phyloP scores from a whole-genome alignment of 2,113 vertebrate species.

The Pluvianellus socialis region DNA sequence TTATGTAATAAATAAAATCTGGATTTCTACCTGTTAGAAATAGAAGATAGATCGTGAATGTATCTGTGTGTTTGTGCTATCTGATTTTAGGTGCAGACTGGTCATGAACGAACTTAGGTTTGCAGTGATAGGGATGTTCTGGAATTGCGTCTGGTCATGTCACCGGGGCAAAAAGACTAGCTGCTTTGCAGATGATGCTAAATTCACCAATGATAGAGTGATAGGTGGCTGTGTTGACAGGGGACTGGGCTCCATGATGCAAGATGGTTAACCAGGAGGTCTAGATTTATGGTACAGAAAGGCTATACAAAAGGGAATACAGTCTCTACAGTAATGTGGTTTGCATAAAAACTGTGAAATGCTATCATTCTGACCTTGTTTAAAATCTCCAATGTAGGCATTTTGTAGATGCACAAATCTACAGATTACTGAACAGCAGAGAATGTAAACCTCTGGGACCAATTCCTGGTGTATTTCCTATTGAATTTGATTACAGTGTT shows the following conservation, averaged over 20 bases:
- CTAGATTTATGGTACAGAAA: neutral
- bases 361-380: neutral
- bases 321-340: neutral
- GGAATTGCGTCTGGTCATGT: neutral
- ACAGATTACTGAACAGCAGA: neutral
- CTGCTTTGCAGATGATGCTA: neutral
- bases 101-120: neutral
- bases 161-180: neutral
- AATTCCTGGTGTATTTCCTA: neutral
- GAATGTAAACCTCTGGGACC: neutral
- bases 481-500: neutral
- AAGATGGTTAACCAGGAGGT: fast-evolving
- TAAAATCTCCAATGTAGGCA: neutral
- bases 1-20: neutral
- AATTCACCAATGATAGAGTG: neutral
- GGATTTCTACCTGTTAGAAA: too few relatives aligned
- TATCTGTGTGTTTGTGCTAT: neutral
- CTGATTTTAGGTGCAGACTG: neutral
- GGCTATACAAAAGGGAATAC: neutral
- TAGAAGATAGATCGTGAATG: fast-evolving
- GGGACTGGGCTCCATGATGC: neutral
- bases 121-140: neutral
- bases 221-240: neutral
- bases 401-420: neutral
- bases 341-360: neutral